Conservation (phyloP, 2,888 invertebrate genomes). For the Bursaphelenchus okinawaensis region DNA sequence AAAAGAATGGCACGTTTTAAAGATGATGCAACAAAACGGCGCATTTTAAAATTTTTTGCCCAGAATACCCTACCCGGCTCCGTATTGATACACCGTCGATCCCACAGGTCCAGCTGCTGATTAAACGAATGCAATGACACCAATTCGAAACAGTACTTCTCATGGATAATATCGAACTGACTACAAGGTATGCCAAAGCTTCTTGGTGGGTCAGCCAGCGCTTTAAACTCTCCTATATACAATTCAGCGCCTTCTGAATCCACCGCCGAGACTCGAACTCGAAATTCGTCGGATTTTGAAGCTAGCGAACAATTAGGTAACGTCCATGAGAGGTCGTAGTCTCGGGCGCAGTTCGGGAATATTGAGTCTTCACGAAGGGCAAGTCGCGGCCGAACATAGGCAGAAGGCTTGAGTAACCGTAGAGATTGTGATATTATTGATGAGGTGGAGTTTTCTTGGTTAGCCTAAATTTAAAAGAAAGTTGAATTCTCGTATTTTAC, state of each 20-base stretch:
- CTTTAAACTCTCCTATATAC: conserved; percentile 25
- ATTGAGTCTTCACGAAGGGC: conserved; percentile 37
- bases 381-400: conserved; percentile 8
- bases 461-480: background rate
- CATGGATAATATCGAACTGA: conserved; percentile 51
- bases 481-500: background rate
- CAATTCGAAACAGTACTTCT: conserved; percentile 51
- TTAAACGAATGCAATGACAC: conserved; percentile 37
- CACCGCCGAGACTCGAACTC: conserved; percentile 40
- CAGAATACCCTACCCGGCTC: conserved; percentile 42
- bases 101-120: conserved; percentile 42
- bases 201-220: background rate
- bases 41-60: no score
- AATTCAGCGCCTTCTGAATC: conserved; percentile 20
- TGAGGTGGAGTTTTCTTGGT: background rate
- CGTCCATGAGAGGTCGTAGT: conserved; percentile 38
- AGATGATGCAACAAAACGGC: no score
- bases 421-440: background rate
- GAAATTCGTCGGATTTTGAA: conserved; percentile 27
- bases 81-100: conserved; percentile 45
- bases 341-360: conserved; percentile 44
- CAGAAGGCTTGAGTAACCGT: background rate
- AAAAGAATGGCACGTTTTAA: no score
- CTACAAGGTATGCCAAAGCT: conserved; percentile 21
- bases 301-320: conserved; percentile 22